phyloP scores from a whole-genome alignment of 1,140 invertebrate genomes.

The Aphelenchoides avenae region DNA sequence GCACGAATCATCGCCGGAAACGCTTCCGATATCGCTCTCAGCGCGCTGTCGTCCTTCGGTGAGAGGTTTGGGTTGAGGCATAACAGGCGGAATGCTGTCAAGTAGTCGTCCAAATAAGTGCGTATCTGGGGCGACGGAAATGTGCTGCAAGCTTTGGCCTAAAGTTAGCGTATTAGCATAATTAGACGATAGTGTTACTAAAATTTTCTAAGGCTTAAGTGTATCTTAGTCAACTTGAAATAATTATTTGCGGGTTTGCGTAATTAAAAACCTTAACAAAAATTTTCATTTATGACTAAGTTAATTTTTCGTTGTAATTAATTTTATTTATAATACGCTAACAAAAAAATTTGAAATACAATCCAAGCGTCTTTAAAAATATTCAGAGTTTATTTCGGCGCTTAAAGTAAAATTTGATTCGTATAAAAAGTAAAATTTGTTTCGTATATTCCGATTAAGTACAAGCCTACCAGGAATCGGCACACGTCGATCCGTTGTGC shows the following conservation, averaged over 20 bases:
- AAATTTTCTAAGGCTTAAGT: slow-evolving; percentile 10
- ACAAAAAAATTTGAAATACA: no score
- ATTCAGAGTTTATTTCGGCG: no score
- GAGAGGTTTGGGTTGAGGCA: slow-evolving; percentile 17
- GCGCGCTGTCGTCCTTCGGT: neutral
- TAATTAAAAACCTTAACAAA: no score
- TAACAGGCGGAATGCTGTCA: slow-evolving; percentile 29
- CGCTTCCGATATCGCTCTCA: no score
- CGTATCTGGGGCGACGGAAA: neutral
- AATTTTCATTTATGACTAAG: no score
- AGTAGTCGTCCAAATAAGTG: slow-evolving; percentile 24
- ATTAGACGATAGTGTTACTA: neutral
- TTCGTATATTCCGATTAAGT: no score
- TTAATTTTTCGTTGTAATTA: no score
- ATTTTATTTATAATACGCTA: no score
- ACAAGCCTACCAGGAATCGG: slow-evolving; percentile 21
- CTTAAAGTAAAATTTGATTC: no score
- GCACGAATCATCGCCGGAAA: no score
- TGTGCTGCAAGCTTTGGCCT: slow-evolving; percentile 13
- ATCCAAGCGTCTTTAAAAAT: no score
- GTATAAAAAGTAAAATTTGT: no score
- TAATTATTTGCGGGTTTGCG: slow-evolving; percentile 2
- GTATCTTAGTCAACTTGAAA: slow-evolving; percentile 5
- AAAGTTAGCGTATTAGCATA: slow-evolving; percentile 2
- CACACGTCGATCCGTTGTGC: slow-evolving; percentile 30